A percentile compares a stretch with the other conserved stretches of the same genome.
These are phyloP conservation scores for Pocillopora damicornis DNA, from an alignment of 64 coral and sea anemone genomes.

Conservation along the genomic window DNA sequence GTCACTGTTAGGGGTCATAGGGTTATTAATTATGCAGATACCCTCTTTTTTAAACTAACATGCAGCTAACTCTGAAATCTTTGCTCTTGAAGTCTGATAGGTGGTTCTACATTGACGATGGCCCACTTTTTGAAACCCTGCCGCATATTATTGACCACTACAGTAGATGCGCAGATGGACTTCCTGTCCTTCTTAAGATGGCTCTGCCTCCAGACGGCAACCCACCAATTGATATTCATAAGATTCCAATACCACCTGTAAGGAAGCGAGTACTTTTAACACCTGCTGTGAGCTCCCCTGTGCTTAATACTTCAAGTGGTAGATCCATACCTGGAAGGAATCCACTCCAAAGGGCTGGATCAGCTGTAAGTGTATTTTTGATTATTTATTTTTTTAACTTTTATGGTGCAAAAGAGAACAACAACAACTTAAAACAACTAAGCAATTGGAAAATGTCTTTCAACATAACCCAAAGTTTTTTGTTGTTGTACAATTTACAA, in stretches of 20 bases:
- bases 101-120: slow-evolving; percentile 99
- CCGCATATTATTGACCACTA: slow-evolving; percentile 97
- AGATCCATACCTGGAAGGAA: background rate
- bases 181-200: slow-evolving; percentile 79
- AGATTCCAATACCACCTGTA: slow-evolving; percentile 7
- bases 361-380: background rate
- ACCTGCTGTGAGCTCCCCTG: slow-evolving; percentile 3
- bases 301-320: background rate
- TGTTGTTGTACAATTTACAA: no score
- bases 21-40: no score
- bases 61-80: background rate
- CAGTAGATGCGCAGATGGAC: slow-evolving; percentile 88
- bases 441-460: background rate
- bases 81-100: slow-evolving; percentile 70
- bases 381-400: no score
- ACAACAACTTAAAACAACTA: no score
- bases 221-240: slow-evolving; percentile 48
- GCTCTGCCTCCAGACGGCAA: slow-evolving; percentile 75
- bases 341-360: background rate
- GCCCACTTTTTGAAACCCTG: slow-evolving; percentile 94
- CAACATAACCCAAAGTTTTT: background rate
- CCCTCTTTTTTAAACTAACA: background rate
- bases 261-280: slow-evolving; percentile 5
- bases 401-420: no score
- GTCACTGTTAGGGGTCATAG: no score